Conservation (phyloP, 23 tunicate species). For the Oikopleura vanhoeffeni region DNA sequence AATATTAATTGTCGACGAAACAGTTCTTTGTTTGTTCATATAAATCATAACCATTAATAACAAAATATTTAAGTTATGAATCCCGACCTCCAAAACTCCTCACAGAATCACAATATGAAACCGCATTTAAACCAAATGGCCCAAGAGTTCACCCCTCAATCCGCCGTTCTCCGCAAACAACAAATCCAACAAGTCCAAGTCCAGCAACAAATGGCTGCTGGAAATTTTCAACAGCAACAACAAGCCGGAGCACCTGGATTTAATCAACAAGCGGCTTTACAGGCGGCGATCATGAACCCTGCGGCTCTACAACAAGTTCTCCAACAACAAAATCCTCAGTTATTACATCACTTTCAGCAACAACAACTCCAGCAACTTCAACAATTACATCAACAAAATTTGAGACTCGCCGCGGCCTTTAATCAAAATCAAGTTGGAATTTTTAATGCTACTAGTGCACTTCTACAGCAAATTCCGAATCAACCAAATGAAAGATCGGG, state of each 20-base stretch:
- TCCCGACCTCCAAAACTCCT: no score
- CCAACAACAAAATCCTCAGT: not conserved
- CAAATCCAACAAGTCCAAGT: not conserved
- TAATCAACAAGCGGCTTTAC: not conserved
- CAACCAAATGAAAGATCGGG: not conserved
- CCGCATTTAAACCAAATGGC: not conserved
- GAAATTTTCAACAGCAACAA: not conserved
- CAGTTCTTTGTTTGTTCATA: no score
- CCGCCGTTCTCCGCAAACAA: not conserved
- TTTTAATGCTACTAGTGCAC: not conserved
- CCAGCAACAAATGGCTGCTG: not conserved
- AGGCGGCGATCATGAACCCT: not conserved
- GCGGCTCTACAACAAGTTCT: not conserved
- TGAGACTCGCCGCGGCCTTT: constrained; percentile 1
- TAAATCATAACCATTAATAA: no score
- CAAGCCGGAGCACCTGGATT: not conserved
- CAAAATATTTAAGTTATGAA: no score
- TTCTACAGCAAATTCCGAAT: not conserved
- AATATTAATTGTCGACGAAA: no score
- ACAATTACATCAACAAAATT: not conserved
- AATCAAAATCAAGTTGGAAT: not conserved
- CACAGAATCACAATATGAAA: no score
- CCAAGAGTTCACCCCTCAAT: not conserved
- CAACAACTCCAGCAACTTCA: constrained; percentile 11
- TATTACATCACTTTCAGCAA: not conserved